Conservation (phyloP, 2,797 vertebrate species). For the Anguilla pacifica region DNA sequence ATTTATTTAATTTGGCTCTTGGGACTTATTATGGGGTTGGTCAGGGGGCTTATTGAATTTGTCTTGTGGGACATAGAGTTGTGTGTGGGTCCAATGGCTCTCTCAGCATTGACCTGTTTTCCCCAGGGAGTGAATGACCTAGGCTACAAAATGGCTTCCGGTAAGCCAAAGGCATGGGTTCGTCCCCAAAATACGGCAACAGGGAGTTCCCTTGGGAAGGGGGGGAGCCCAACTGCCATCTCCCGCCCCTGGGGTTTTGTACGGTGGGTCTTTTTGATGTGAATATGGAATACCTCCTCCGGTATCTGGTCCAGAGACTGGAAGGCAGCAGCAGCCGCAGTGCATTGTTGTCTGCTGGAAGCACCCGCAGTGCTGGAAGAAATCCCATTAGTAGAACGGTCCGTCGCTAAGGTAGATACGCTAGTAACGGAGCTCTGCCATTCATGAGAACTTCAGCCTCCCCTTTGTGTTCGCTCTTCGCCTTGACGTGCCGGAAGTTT, state of each 20-base stretch:
- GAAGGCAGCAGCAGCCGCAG: background rate
- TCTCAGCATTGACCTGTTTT: background rate
- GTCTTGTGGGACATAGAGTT: no score
- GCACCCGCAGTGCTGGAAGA: background rate
- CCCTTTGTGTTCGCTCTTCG: background rate
- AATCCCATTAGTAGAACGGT: no score
- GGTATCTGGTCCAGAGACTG: background rate
- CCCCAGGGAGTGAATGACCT: background rate
- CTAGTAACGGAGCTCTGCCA: background rate
- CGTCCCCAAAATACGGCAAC: background rate
- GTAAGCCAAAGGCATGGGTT: background rate
- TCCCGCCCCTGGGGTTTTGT: background rate
- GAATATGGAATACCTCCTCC: background rate
- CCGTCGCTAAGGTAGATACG: background rate
- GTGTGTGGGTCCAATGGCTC: background rate
- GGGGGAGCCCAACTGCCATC: background rate
- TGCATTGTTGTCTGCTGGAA: background rate
- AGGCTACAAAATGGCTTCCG: background rate
- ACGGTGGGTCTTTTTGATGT: background rate
- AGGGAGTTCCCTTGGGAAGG: no score
- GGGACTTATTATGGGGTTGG: no score
- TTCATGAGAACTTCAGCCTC: background rate
- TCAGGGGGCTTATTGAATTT: no score
- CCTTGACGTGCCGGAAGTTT: background rate
- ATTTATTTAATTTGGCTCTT: no score